Conservation (phyloP, 2,888 invertebrate genomes). For the Lacanobia wlatinum region DNA sequence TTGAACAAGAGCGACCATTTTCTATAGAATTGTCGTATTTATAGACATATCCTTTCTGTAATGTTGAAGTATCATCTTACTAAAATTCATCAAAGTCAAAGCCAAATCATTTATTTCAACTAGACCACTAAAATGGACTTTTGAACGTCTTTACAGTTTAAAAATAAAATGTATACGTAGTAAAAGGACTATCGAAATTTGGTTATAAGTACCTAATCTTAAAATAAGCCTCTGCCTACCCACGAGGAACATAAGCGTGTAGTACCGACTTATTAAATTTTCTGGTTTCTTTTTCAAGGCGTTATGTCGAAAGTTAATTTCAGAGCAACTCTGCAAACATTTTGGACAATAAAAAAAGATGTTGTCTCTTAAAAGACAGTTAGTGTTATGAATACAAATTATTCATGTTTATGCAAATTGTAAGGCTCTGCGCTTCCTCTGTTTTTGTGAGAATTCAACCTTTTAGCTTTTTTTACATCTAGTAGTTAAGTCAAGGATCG, state of each 20-base stretch:
- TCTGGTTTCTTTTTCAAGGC: slow-evolving; percentile 20
- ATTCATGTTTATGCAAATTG: slow-evolving; percentile 60
- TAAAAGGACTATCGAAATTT: not conserved
- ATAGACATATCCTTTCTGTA: not conserved
- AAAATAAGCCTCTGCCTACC: not conserved
- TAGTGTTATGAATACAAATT: slow-evolving; percentile 49
- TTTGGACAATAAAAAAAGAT: slow-evolving; percentile 21
- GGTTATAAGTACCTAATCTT: not conserved
- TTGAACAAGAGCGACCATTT: not conserved
- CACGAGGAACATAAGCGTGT: not conserved
- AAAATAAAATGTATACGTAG: too few species aligned
- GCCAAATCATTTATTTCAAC: too few species aligned
- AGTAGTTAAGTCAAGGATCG: not conserved
- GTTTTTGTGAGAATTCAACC: slow-evolving; percentile 21
- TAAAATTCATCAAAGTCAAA: not conserved
- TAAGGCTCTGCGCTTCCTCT: slow-evolving; percentile 3
- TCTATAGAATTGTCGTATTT: not conserved
- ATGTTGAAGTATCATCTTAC: not conserved
- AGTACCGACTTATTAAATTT: not conserved
- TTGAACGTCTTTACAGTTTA: too few species aligned
- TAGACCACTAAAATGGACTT: too few species aligned
- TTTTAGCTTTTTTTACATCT: slow-evolving; percentile 20
- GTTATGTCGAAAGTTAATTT: slow-evolving; percentile 29
- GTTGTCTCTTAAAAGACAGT: slow-evolving; percentile 27
- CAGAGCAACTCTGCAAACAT: slow-evolving; percentile 5